Evolutionary conservation across 2,888 invertebrate genomes (phyloP).

Genomic region (Oxycera nigricornis): DNA sequence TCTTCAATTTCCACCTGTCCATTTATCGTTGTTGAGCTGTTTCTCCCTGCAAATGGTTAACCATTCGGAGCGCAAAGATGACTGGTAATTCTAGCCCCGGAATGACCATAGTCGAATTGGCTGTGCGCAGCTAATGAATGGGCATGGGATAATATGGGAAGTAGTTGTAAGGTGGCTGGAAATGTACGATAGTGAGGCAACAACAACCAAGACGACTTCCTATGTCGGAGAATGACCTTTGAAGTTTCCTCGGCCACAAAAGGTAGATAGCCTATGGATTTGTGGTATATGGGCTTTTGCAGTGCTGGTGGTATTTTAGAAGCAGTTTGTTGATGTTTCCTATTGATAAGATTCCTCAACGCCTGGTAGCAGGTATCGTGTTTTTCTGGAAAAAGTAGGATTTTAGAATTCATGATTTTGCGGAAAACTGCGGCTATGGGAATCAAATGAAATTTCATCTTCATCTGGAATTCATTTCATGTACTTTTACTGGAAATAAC

Average conservation of each 20-base stretch:
- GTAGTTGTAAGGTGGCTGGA: neutral
- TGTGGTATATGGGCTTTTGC: slow-evolving; percentile 10
- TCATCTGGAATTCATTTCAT: too few species aligned
- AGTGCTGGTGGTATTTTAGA: neutral
- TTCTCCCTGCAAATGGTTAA: too few species aligned
- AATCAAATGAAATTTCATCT: too few species aligned
- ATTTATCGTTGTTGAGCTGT: too few species aligned
- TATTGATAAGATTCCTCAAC: slow-evolving; percentile 49
- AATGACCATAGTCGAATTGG: too few species aligned
- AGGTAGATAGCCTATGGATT: too few species aligned
- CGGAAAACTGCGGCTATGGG: slow-evolving; percentile 44
- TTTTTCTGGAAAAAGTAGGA: slow-evolving; percentile 54
- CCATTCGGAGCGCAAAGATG: too few species aligned
- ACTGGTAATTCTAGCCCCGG: too few species aligned
- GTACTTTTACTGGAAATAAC: too few species aligned
- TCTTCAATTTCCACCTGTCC: too few species aligned
- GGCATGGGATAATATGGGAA: neutral
- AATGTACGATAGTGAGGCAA: neutral
- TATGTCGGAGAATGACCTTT: slow-evolving; percentile 18
- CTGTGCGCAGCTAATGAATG: neutral
- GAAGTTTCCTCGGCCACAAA: slow-evolving; percentile 14
- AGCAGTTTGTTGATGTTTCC: too few species aligned
- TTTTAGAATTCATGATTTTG: slow-evolving; percentile 41
- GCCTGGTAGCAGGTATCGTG: slow-evolving; percentile 52
- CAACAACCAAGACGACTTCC: slow-evolving; percentile 9